Evolutionary conservation across 2,797 vertebrate species (phyloP).

Genomic region (Semotilus atromaculatus): DNA sequence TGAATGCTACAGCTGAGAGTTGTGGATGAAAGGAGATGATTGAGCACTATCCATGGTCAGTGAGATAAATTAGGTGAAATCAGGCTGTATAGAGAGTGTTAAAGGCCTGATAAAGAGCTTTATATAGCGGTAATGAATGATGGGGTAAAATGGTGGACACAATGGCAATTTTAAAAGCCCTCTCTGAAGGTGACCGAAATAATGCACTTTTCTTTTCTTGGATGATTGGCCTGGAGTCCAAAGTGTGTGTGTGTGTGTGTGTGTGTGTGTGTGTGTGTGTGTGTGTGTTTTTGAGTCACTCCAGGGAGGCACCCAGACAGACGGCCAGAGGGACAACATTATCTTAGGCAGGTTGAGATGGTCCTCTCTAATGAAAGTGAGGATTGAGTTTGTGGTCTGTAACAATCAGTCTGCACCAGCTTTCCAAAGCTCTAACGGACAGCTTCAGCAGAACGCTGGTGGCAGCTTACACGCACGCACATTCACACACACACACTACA

Average conservation of each 20-base stretch:
- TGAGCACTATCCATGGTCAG: background rate
- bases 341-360: slow-evolving; percentile 29
- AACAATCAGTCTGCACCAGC: slow-evolving; percentile 41
- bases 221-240: slow-evolving; percentile 29
- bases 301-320: slow-evolving; percentile 7
- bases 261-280: too few relatives aligned
- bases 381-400: slow-evolving; percentile 41
- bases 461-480: background rate
- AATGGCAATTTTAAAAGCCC: background rate
- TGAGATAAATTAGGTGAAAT: slow-evolving; percentile 27
- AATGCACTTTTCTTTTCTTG: slow-evolving; percentile 17
- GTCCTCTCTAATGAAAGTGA: slow-evolving; percentile 46
- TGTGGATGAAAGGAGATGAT: slow-evolving; percentile 25
- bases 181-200: slow-evolving; percentile 25
- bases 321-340: slow-evolving; percentile 18
- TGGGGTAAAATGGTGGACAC: background rate
- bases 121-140: slow-evolving; percentile 10
- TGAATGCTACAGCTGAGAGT: slow-evolving; percentile 1
- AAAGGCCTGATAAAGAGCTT: slow-evolving; percentile 4
- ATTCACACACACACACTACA: background rate
- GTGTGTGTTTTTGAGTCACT: background rate
- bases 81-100: background rate
- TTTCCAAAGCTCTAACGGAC: slow-evolving; percentile 15
- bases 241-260: background rate
- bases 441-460: background rate